Conservation (phyloP, 2,797 vertebrate genomes). For the Amazonetta brasiliensis region DNA sequence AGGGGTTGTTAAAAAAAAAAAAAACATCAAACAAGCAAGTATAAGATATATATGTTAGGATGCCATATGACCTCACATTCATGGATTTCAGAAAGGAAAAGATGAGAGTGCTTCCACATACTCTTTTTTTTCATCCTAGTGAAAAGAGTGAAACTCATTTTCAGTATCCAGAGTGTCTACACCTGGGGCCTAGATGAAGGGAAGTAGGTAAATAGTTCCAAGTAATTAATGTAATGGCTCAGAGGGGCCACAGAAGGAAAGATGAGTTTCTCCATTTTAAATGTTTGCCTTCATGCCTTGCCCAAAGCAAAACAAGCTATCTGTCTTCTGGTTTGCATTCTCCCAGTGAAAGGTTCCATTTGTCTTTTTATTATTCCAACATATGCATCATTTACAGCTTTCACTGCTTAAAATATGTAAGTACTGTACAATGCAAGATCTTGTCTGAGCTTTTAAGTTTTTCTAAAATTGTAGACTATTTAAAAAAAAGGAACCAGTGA, state of each 20-base stretch:
- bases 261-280: slow-evolving; percentile 60
- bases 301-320: slow-evolving; percentile 70
- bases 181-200: slow-evolving; percentile 63
- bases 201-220: slow-evolving; percentile 68
- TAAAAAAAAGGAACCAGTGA: neutral
- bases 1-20: neutral
- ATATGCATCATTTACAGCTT: slow-evolving; percentile 37
- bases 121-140: slow-evolving; percentile 7
- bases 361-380: slow-evolving; percentile 59
- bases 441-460: neutral
- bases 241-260: slow-evolving; percentile 61
- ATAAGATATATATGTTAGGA: neutral
- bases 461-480: neutral
- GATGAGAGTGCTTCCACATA: slow-evolving; percentile 17
- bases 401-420: slow-evolving; percentile 10
- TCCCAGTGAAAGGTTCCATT: slow-evolving; percentile 55
- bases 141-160: slow-evolving; percentile 54
- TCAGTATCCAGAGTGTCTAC: slow-evolving; percentile 24
- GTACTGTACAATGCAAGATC: neutral
- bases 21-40: neutral
- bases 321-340: slow-evolving; percentile 66
- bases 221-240: slow-evolving; percentile 67
- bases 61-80: neutral
- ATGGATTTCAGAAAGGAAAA: slow-evolving; percentile 24
- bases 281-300: slow-evolving; percentile 65